A percentile compares a stretch with the other conserved stretches of the same genome.
Conservation (phyloP, 2,797 vertebrate species). For the Chrysocyon brachyurus region DNA sequence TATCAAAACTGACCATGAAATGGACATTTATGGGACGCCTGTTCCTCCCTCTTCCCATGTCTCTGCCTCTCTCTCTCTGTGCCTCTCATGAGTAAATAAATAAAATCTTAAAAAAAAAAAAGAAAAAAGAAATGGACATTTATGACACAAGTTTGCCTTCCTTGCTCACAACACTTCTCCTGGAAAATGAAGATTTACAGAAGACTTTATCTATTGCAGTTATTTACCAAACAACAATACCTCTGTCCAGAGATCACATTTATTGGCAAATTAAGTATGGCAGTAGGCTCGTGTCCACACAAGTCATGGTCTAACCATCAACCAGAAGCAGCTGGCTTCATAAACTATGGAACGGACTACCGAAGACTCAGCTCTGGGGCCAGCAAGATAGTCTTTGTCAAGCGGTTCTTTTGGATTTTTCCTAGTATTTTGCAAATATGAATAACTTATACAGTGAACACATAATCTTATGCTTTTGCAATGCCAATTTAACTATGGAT, state of each 20-base stretch:
- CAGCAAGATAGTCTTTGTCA: not conserved
- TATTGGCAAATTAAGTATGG: not conserved
- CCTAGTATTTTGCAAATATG: not conserved
- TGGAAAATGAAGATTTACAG: not conserved
- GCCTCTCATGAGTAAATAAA: too few species aligned
- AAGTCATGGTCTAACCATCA: not conserved
- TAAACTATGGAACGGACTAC: not conserved
- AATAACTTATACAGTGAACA: constrained; percentile 6
- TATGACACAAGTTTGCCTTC: not conserved
- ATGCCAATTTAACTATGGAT: not conserved
- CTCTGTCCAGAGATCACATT: not conserved
- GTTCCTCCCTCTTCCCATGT: too few species aligned
- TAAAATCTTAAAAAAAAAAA: too few species aligned
- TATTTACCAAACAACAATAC: not conserved
- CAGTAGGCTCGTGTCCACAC: not conserved
- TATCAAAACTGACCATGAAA: not conserved
- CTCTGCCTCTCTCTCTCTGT: too few species aligned
- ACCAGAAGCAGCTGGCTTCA: not conserved
- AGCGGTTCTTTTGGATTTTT: not conserved
- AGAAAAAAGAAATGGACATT: not conserved
- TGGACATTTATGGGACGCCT: not conserved
- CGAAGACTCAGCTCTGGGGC: not conserved
- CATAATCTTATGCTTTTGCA: not conserved
- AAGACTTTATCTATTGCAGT: not conserved
- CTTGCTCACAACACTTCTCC: not conserved